A percentile compares a stretch with the other conserved stretches of the same genome.
These are phyloP conservation scores for Scrobipalpa costella DNA, from an alignment of 2,888 invertebrate species.

Conservation along the genomic window DNA sequence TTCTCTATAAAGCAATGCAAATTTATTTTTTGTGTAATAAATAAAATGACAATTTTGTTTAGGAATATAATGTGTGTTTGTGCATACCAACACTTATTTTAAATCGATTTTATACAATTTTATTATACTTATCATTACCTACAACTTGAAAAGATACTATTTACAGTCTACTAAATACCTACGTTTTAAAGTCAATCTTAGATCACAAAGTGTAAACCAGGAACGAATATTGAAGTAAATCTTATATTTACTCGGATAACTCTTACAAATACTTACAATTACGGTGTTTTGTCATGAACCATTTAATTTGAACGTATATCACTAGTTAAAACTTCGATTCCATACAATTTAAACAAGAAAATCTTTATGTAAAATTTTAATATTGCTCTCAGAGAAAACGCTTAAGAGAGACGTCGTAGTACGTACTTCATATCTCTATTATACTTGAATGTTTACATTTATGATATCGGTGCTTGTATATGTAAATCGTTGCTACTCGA, in stretches of 20 bases:
- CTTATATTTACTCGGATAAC: slow-evolving; percentile 33
- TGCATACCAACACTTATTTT: slow-evolving; percentile 31
- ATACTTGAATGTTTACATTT: not conserved
- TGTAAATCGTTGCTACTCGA: slow-evolving; percentile 43
- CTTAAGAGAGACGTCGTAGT: slow-evolving; percentile 29
- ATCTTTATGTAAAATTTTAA: slow-evolving; percentile 28
- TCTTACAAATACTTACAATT: slow-evolving; percentile 29
- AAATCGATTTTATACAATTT: slow-evolving; percentile 44
- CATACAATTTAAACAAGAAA: slow-evolving; percentile 30
- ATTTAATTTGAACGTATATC: slow-evolving; percentile 30
- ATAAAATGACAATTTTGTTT: slow-evolving; percentile 21
- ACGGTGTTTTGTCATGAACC: slow-evolving; percentile 38
- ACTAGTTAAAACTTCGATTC: slow-evolving; percentile 30
- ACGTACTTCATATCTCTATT: slow-evolving; percentile 1
- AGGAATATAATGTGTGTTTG: slow-evolving; percentile 14
- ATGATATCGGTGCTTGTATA: slow-evolving; percentile 23
- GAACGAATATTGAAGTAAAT: slow-evolving; percentile 51
- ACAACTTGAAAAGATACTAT: slow-evolving; percentile 31
- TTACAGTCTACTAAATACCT: slow-evolving; percentile 43
- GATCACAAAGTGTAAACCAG: slow-evolving; percentile 51
- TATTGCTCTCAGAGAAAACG: slow-evolving; percentile 29
- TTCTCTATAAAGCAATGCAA: slow-evolving; percentile 25
- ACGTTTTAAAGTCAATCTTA: slow-evolving; percentile 49
- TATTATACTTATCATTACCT: slow-evolving; percentile 38
- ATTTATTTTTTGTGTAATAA: slow-evolving; percentile 24